Base-by-base conservation (phyloP, 2,888 invertebrate genomes). In the Melitaea athalia region DNA sequence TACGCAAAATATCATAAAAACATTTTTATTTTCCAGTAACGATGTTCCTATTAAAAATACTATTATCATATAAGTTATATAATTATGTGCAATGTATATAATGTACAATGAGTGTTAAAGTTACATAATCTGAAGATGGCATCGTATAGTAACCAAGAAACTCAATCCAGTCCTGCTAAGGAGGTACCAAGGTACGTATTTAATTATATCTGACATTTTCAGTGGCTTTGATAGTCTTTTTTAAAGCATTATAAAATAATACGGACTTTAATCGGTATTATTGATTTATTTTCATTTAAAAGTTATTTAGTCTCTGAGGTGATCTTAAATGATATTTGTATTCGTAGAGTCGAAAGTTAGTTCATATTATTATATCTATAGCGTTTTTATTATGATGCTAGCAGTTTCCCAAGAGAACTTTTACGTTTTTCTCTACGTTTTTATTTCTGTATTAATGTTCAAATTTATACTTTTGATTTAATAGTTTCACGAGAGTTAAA, bases 161-260 rank as follows among this genome's bases (percentile, higher is more conserved):
- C 89, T 33, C 89, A 89, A 77, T 89, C 89, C 55, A 89, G 89
- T 74, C 89, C 89, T 31, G 89, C 89, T 5, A 88, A 87, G 77
- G 89, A 89, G 70, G 67, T 85, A 24, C 88, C 90, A 31, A 85
- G 89, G 90, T 90, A 81, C 85, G 85, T 75, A 64, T 67, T 63
- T 72, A 53, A 69, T 50, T 50, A 63, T 43, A 42, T 33, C 43
- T 52, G 12, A 43, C 53, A 14, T 31, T n/a, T 33, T 33, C 31
- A 14, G 33, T 31, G 7, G 10, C 33, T 31, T 33, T 33, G 33
- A 33, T 33, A 55, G 7, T 55, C 52, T 12, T 24, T 33, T 49
- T 11, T 55, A 31, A 33, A 33, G 11, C 52, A 52, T 24, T 11
- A 52, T 52, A 24, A 52, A 38, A 38, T 38, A 38, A 5, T 38